Evolutionary conservation across 2,888 invertebrate genomes (phyloP), one percentile per base, ranked within the genome.

Genomic region (Oegoconia quadripuncta): DNA sequence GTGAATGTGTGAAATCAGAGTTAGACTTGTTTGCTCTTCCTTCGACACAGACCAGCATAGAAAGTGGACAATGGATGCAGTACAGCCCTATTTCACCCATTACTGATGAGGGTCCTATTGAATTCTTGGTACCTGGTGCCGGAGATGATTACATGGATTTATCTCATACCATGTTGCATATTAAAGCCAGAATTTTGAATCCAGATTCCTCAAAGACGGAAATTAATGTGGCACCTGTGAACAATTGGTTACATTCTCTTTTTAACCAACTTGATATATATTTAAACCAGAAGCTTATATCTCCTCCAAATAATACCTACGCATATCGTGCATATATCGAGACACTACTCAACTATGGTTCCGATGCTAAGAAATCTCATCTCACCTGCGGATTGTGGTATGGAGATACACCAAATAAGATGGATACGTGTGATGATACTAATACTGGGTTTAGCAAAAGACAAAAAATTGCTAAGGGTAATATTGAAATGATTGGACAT

Each of bases 101-200:
- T n/a, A 42, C 39, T 36, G 59, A 59, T 41, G 54, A 57, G 47
- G 57, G 57, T 2, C 59, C 55, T 0, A 50, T 56, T 11, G 61
- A 58, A 39, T 61, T 59, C 47, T 41, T 48, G 44, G 34, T 61
- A 7, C 56, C 59, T 33, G 58, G 56, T 27, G 30, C 56, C 6
- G 59, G 59, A n/a, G 57, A 59, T 50, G 55, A 58, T 34, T 58
- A 54, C 16, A 51, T 58, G 1, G 54, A 58, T 31, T 45, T 59
- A 18, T 55, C 58, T 6, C 55, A 57, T 45, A 57, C 56, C 5
- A 36, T 55, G 15, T 12, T 56, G 6, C 49, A 55, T 35, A 35
- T 52, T 7, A 58, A 48, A 34, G 49, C 51, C 8, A 47, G 52
- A 39, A 41, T 60, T 42, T 5, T 41, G 12, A 56, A 52, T 34